Percentiles rank a stretch among this genome's conserved stretches.
Conservation (phyloP, 2,113 vertebrate genomes). For the Progne subis region DNA sequence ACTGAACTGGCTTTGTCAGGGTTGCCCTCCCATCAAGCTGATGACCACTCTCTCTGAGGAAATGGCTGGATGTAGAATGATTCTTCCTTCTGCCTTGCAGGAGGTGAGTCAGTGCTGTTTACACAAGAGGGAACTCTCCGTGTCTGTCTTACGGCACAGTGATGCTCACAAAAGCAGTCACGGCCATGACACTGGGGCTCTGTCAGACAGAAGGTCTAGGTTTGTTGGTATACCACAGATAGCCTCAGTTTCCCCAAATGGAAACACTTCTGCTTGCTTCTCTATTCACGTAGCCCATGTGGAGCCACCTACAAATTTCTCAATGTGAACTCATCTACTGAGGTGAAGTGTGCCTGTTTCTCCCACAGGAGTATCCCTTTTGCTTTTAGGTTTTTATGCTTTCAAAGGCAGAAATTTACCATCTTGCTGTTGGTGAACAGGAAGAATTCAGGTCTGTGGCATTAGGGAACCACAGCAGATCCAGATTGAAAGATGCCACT, state of each 20-base stretch:
- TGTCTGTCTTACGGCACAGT: background rate
- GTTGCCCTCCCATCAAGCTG: background rate
- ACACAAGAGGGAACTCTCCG: background rate
- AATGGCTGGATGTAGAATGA: background rate
- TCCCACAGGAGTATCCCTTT: background rate
- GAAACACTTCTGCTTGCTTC: background rate
- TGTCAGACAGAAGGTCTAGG: background rate
- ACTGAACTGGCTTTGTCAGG: background rate
- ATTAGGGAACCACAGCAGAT: background rate
- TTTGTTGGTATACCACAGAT: background rate
- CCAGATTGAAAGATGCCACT: background rate
- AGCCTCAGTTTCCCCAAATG: background rate
- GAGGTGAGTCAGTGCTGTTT: background rate
- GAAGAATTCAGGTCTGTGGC: background rate
- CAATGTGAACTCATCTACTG: background rate
- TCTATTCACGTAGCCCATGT: background rate
- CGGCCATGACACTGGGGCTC: background rate
- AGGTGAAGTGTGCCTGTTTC: background rate
- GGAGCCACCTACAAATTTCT: background rate
- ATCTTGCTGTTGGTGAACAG: background rate
- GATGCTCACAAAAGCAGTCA: background rate
- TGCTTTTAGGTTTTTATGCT: background rate
- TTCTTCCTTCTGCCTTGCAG: background rate
- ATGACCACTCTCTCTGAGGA: background rate
- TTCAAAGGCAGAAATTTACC: background rate